phyloP scores from a whole-genome alignment of 2,888 invertebrate species.

The Eupithecia subumbrata region DNA sequence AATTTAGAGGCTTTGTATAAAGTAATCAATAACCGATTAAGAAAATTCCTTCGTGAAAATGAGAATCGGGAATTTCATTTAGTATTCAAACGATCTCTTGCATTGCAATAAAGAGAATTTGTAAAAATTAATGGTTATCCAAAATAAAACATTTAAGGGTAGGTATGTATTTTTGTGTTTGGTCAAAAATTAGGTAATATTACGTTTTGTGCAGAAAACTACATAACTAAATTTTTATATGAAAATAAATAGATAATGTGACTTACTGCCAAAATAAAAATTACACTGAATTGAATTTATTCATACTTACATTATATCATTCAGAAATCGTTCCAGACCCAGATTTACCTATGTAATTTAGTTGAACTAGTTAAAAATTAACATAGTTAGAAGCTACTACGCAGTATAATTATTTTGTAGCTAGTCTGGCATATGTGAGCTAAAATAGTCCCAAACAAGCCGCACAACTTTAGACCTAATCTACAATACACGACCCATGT shows the following conservation, averaged over 20 bases:
- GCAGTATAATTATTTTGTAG: neutral
- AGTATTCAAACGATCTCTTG: conserved; percentile 20
- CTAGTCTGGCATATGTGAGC: neutral
- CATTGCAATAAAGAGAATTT: conserved; percentile 3
- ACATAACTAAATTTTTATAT: neutral
- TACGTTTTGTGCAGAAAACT: neutral
- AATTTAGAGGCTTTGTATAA: conserved; percentile 24
- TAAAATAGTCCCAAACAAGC: neutral
- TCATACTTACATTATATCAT: neutral
- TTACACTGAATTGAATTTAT: neutral
- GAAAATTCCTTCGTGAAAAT: conserved; percentile 17
- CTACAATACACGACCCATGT: neutral
- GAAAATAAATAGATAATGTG: neutral
- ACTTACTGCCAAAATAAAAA: neutral
- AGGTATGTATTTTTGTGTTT: neutral
- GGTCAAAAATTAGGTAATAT: neutral
- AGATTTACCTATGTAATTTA: neutral
- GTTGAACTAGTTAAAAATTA: neutral
- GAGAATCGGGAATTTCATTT: conserved; percentile 16
- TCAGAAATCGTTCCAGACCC: neutral
- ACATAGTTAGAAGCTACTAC: too few species aligned
- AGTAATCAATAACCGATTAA: conserved; percentile 33
- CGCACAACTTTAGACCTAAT: neutral
- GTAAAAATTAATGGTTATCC: neutral
- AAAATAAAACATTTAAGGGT: neutral